Conservation (phyloP, 2,113 vertebrate species). For the Cettia cetti region DNA sequence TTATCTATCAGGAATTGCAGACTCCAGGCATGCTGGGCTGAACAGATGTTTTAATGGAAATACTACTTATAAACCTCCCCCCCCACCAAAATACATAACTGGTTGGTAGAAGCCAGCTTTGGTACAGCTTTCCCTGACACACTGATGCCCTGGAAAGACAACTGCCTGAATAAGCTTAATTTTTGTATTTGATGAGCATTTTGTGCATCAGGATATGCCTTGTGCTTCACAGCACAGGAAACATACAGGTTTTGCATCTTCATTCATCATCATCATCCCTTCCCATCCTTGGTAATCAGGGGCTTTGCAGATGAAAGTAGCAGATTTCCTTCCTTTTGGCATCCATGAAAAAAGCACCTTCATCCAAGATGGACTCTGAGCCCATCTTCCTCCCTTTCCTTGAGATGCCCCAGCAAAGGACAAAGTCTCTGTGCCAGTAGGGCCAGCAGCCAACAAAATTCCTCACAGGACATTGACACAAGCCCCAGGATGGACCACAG, state of each 20-base stretch:
- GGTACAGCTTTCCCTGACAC: background rate
- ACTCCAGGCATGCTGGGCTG: background rate
- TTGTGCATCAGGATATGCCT: background rate
- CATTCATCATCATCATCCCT: background rate
- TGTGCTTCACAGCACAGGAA: background rate
- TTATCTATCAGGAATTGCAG: background rate
- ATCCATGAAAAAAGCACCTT: background rate
- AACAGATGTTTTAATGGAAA: background rate
- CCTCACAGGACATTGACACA: rapidly evolving
- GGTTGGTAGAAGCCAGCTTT: background rate
- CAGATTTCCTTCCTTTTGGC: background rate
- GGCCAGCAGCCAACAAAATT: background rate
- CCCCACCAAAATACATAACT: background rate
- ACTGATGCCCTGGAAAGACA: background rate
- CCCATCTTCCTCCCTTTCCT: background rate
- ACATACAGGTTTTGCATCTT: background rate
- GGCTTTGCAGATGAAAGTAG: background rate
- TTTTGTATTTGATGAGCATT: background rate
- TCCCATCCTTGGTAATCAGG: background rate
- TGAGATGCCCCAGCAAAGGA: background rate
- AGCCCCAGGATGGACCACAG: background rate
- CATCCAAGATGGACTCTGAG: background rate
- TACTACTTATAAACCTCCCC: background rate
- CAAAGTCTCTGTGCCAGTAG: background rate
- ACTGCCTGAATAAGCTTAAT: background rate